phyloP scores from a whole-genome alignment of 2,113 vertebrate species.

The Pica pica region DNA sequence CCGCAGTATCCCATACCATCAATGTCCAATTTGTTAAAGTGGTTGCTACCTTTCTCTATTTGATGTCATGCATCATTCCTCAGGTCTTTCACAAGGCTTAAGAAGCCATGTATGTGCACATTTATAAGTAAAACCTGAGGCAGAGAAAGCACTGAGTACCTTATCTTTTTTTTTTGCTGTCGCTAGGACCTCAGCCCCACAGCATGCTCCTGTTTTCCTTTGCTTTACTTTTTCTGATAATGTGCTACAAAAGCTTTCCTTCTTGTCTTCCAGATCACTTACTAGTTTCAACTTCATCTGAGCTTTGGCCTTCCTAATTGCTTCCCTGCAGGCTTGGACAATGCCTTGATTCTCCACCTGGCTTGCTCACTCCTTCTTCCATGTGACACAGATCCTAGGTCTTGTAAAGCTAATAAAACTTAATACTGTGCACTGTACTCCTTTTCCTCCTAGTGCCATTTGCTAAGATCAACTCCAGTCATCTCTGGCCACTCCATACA shows the following conservation, averaged over 20 bases:
- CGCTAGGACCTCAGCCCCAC: neutral
- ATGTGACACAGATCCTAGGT: neutral
- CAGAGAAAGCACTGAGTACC: neutral
- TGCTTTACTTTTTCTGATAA: neutral
- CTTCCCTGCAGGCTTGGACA: neutral
- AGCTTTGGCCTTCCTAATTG: conserved; percentile 14
- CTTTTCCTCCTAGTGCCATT: neutral
- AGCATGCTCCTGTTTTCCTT: neutral
- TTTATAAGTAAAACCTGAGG: neutral
- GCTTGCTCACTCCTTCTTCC: neutral
- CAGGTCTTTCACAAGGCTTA: neutral
- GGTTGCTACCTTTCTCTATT: neutral
- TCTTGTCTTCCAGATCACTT: neutral
- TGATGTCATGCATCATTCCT: neutral
- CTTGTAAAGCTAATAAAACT: neutral
- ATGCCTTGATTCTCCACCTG: neutral
- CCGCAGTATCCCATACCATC: neutral
- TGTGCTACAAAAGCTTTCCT: neutral
- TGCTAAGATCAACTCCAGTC: neutral
- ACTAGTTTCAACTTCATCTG: neutral
- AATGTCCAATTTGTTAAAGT: neutral
- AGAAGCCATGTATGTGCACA: neutral
- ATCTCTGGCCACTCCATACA: neutral
- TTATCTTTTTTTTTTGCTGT: neutral
- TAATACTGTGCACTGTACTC: neutral